Base-by-base conservation (phyloP, 2,888 invertebrate genomes). In the Lordiphosa fenestrarum region DNA sequence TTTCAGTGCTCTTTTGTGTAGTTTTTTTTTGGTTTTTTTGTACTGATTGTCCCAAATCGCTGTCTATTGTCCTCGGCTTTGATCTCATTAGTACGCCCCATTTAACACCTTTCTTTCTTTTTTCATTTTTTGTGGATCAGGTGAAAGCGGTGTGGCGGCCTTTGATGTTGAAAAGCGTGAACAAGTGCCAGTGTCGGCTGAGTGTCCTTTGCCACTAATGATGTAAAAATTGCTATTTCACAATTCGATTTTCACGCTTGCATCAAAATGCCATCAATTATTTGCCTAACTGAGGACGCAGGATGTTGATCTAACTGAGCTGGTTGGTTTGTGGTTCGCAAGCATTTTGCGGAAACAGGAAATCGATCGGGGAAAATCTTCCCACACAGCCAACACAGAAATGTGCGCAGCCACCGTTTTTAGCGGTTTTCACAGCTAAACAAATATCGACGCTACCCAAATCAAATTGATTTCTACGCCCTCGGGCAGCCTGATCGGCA, bases 1-100 rank as follows among this genome's bases (percentile, higher is more conserved):
- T 44, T 44, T 30, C 30, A 10, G 40, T 53, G 62, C 37, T 54
- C 15, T 35, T 51, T 52, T 52, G 58, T 50, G 68, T 71, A 56
- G 61, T 69, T 30, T 21, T 48, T 57, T 15, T 15, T n/a, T n/a
- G n/a, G n/a, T n/a, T 15, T 15, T 15, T 15, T 15, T 15, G 15
- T 15, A 15, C 25, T 41, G n/a, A 66, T 70, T 69, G 67, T 70
- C 62, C 47, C 71, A 66, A 66, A 74, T 71, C 51, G 75, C 39
- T 78, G 53, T 65, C 59, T 58, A 25, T 53, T 63, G 41, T 67
- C 49, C 39, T 37, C 60, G 51, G 62, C 66, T 57, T 53, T 86
- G 86, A 86, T 85, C 86, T 83, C 80, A 88, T 87, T 87, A 87
- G 81, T 74, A 86, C 87, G 87, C 87, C 87, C 83, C 80, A 87